phyloP scores from a whole-genome alignment of 2,797 vertebrate genomes.

The Toxotes lorentzi region DNA sequence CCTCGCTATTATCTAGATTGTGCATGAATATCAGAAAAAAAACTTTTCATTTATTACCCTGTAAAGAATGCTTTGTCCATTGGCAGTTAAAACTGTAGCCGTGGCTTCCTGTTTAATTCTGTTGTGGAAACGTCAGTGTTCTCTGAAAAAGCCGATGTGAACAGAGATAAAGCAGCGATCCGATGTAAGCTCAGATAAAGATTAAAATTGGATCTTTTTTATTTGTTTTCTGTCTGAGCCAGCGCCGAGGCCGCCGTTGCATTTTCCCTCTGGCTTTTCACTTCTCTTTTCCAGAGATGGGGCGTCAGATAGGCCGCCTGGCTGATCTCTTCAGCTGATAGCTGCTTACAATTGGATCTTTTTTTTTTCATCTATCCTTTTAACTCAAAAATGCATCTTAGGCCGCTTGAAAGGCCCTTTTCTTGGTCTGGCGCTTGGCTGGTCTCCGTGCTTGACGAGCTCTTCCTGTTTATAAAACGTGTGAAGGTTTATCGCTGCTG shows the following conservation, averaged over 20 bases:
- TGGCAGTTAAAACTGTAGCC: constrained; percentile 68
- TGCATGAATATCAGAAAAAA: constrained; percentile 15
- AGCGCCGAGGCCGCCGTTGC: constrained; percentile 76
- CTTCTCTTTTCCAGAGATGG: constrained; percentile 85
- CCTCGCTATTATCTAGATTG: constrained; percentile 12
- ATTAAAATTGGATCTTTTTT: constrained; percentile 88
- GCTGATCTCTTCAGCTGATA: constrained; percentile 84
- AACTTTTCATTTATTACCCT: constrained; percentile 52
- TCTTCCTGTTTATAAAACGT: constrained; percentile 81
- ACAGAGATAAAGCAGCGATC: constrained; percentile 85
- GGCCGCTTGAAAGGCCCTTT: constrained; percentile 61
- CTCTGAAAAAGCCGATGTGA: constrained; percentile 85
- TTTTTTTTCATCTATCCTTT: constrained; percentile 79
- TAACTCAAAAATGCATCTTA: constrained; percentile 80
- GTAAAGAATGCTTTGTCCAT: constrained; percentile 61
- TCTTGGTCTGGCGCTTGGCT: constrained; percentile 65
- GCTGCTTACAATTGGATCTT: constrained; percentile 85
- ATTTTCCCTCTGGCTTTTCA: constrained; percentile 79
- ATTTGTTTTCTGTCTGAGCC: constrained; percentile 87
- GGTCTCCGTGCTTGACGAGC: constrained; percentile 70
- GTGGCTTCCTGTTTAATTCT: constrained; percentile 87
- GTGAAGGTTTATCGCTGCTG: constrained; percentile 74
- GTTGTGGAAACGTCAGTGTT: constrained; percentile 87
- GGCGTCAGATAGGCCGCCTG: constrained; percentile 81
- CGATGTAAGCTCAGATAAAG: constrained; percentile 86